Percentiles rank a stretch among this genome's conserved stretches.
Conservation (phyloP, 1,140 invertebrate species). For the Cherax quadricarinatus region DNA sequence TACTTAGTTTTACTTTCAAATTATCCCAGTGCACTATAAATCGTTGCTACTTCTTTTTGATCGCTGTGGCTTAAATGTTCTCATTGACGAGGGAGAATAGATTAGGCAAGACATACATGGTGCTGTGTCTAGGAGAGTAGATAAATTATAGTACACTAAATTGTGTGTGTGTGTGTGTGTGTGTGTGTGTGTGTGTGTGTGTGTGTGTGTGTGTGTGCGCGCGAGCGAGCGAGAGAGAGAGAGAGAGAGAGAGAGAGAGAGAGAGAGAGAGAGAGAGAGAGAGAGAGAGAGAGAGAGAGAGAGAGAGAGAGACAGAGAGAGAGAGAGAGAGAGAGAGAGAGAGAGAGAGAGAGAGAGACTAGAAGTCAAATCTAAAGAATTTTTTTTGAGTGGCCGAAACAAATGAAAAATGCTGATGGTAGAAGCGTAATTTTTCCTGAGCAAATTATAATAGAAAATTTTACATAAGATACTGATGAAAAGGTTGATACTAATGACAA, state of each 20-base stretch:
- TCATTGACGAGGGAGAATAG: too few relatives aligned
- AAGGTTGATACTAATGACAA: too few relatives aligned
- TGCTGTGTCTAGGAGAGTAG: not conserved
- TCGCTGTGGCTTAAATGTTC: too few relatives aligned
- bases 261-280: not conserved
- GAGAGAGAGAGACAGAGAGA: not conserved
- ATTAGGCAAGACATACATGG: not conserved
- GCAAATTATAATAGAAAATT: too few relatives aligned
- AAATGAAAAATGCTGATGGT: too few relatives aligned
- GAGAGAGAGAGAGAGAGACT: not conserved
- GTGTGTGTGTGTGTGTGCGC: conserved; percentile 28
- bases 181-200: conserved; percentile 47
- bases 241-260: not conserved
- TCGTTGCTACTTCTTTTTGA: too few relatives aligned
- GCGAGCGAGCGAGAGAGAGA: not conserved
- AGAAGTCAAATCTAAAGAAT: not conserved
- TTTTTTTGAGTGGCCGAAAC: not conserved
- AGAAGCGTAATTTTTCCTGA: too few relatives aligned
- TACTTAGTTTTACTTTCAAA: too few relatives aligned
- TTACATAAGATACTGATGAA: too few relatives aligned
- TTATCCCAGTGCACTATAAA: too few relatives aligned
- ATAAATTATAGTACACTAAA: not conserved
- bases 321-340: not conserved
- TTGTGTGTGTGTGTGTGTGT: conserved; percentile 39
- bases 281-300: not conserved